These are phyloP conservation scores for Agrenia bidenticulata DNA, from an alignment of 2,888 invertebrate genomes.

Conservation along the genomic window DNA sequence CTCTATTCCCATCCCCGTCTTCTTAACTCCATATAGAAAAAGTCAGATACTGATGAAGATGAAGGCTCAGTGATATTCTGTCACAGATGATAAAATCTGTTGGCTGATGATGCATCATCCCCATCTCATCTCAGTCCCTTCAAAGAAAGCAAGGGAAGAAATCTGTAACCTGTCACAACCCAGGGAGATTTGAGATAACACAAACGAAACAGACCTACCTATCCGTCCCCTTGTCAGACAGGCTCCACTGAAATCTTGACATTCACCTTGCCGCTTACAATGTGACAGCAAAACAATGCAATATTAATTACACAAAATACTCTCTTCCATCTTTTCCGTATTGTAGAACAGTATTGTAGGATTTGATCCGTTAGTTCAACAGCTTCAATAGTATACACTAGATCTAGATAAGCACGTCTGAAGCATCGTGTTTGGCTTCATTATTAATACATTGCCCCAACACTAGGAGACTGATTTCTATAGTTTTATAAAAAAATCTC, in stretches of 20 bases:
- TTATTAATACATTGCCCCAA: background rate
- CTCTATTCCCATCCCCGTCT: no score
- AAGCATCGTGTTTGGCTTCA: constrained; percentile 2
- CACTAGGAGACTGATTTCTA: background rate
- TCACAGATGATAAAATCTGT: constrained; percentile 16
- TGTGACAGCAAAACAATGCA: constrained; percentile 46
- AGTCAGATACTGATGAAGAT: constrained; percentile 4
- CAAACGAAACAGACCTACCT: constrained; percentile 14
- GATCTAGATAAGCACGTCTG: no score
- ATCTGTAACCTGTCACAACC: constrained; percentile 16
- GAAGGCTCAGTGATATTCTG: constrained; percentile 14
- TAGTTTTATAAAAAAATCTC: background rate
- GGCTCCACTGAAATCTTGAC: constrained; percentile 26
- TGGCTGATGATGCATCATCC: constrained; percentile 8
- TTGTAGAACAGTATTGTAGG: background rate
- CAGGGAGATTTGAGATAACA: constrained; percentile 14
- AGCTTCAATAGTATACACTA: no score
- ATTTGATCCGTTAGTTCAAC: background rate
- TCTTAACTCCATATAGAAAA: no score
- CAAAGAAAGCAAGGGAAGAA: constrained; percentile 9
- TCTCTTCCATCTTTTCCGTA: background rate
- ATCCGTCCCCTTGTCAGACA: constrained; percentile 11
- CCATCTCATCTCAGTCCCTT: background rate
- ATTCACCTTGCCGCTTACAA: constrained; percentile 36
- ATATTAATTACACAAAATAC: constrained; percentile 44